Evolutionary conservation across 2,888 invertebrate genomes (phyloP), one percentile per base, ranked within the genome.

Genomic region (Limnephilus rhombicus): DNA sequence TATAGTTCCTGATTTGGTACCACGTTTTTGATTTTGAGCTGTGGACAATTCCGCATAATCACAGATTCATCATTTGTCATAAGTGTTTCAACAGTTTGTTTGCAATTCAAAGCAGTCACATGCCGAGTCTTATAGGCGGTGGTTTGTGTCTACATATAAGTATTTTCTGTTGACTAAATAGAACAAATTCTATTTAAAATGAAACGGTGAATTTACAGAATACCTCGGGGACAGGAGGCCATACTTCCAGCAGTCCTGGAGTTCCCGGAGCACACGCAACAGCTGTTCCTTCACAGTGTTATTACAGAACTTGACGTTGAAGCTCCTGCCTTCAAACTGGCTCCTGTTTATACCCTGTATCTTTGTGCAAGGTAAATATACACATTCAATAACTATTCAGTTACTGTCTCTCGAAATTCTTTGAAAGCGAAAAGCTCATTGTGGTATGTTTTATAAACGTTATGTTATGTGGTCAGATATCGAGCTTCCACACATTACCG

Each of bases 291-390:
- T 90, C 98, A 98, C 93, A 98, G 98, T 83, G 98, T 99, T 94
- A 98, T 99, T 94, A 97, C 98, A 80, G 98, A 99, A 94, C 97
- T 99, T 94, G 99, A 99, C 95, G 98, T 98, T 24, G 98, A 98
- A 95, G 97, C 98, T 92, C 98, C 98, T 18, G 98, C 98, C 94
- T 99, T 99, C 96, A 99, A 99, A 95, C 97, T 99, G 93, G 98
- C 99, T 1, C 99, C 99, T 0, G 99, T 99, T 45, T 99, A 99
- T 96, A 98, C 99, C 3, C 97, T 99, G 41, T 99, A 99, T 95
- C 97, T 99, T 95, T 98, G 99, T 94, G 98, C 99, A 93, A 97
- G 98, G 97, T 97, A 94, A 94, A 94, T 93, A 53, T 88, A 12
- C 29, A 29, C 7, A 41, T n/a, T n/a, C 9, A 31, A 18, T 53